Percentiles rank a stretch among this genome's conserved stretches.
Conservation (phyloP, 2,113 vertebrate genomes). For the Recurvirostra avosetta region DNA sequence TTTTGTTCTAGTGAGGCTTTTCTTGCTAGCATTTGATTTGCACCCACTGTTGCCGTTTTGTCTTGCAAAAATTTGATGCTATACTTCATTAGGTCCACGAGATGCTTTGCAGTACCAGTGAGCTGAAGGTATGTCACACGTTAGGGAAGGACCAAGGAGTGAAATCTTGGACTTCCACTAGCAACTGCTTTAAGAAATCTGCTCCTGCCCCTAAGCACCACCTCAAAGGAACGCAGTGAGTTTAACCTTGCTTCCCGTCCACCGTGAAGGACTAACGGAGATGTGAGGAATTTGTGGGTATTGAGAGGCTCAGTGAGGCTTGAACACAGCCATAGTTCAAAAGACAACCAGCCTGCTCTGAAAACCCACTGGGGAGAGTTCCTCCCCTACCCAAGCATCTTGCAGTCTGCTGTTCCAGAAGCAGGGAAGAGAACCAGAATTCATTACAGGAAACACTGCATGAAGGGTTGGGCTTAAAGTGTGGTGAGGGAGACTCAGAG, state of each 20-base stretch:
- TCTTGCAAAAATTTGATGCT: not conserved
- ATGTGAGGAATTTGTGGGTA: not conserved
- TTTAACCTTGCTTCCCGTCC: not conserved
- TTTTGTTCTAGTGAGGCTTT: not conserved
- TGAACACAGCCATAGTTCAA: not conserved
- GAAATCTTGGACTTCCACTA: not conserved
- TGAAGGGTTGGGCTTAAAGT: not conserved
- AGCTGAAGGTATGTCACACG: not conserved
- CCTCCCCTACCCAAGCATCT: not conserved
- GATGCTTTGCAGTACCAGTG: not conserved
- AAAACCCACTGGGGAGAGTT: not conserved
- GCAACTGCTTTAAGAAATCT: not conserved
- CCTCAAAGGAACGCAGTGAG: not conserved
- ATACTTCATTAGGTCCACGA: not conserved
- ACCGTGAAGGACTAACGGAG: not conserved
- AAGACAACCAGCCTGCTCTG: not conserved
- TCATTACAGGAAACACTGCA: not conserved
- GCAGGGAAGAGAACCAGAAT: not conserved
- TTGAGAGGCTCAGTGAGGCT: not conserved
- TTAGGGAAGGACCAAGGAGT: not conserved
- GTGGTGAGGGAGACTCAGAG: not conserved
- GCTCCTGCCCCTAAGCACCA: not conserved
- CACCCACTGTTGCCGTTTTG: not conserved
- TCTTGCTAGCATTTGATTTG: not conserved
- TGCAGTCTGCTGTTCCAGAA: not conserved